A percentile compares a stretch with the other conserved stretches of the same genome.
phyloP scores from a whole-genome alignment of 2,113 vertebrate species.

The Eublepharis macularius region DNA sequence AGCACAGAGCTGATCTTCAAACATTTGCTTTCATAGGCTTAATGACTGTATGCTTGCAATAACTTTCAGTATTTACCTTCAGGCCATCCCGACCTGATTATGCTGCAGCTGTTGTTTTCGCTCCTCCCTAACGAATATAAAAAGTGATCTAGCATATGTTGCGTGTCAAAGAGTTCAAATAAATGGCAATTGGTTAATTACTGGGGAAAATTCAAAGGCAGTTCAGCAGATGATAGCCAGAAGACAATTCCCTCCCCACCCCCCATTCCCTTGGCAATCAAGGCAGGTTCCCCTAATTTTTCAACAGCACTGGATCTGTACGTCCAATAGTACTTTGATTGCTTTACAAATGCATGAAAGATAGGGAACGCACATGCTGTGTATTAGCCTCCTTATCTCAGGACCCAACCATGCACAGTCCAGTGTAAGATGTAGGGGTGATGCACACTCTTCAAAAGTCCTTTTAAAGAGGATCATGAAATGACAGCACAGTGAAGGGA shows the following conservation, averaged over 20 bases:
- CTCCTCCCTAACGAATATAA: conserved; percentile 28
- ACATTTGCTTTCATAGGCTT: background rate
- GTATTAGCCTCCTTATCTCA: background rate
- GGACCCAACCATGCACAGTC: background rate
- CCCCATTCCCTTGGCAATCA: background rate
- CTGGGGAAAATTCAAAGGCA: background rate
- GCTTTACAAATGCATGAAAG: background rate
- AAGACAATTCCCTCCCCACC: background rate
- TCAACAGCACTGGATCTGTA: background rate
- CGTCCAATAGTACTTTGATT: background rate
- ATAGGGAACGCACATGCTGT: background rate
- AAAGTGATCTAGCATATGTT: conserved; percentile 46
- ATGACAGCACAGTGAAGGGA: too few relatives aligned
- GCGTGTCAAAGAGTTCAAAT: background rate
- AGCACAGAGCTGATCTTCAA: accelerated
- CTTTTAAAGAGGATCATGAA: too few relatives aligned
- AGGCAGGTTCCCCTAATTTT: background rate
- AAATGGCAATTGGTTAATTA: background rate
- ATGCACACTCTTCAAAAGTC: background rate
- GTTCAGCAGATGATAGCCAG: conserved; percentile 3
- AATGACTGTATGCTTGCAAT: background rate
- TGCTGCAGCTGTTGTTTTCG: conserved; percentile 19
- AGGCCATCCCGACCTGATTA: background rate
- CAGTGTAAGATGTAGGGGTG: background rate
- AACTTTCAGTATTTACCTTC: background rate